Evolutionary conservation across 2,113 vertebrate species (phyloP).

Genomic region (Crotalus tigris): DNA sequence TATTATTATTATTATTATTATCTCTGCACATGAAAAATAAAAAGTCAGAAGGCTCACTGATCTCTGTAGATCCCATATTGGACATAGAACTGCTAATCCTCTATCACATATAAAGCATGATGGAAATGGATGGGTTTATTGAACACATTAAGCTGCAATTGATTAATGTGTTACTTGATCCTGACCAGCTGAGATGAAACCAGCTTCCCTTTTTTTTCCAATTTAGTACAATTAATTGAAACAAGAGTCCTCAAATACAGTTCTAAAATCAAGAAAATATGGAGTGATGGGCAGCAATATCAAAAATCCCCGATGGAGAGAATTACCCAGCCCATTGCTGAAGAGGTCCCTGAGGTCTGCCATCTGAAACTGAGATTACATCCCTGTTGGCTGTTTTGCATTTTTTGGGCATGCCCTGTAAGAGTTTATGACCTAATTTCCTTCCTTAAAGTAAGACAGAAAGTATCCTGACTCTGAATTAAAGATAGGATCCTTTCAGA

Average conservation of each 20-base stretch:
- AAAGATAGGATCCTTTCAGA: too few relatives aligned
- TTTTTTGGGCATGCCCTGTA: background rate
- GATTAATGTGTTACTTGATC: background rate
- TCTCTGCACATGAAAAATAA: too few relatives aligned
- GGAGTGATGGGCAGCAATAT: background rate
- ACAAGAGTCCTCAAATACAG: background rate
- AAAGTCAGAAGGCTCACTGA: background rate
- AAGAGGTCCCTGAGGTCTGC: background rate
- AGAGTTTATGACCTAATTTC: background rate
- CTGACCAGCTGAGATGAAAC: background rate
- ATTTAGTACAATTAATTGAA: background rate
- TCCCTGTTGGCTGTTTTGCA: background rate
- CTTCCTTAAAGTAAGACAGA: too few relatives aligned
- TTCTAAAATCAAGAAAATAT: background rate
- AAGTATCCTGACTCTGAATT: too few relatives aligned
- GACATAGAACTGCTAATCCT: background rate
- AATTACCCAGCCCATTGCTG: background rate
- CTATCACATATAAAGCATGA: background rate
- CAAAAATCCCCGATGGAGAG: background rate
- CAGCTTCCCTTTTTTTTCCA: background rate
- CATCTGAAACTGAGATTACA: background rate
- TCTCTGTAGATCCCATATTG: background rate
- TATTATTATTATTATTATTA: too few relatives aligned
- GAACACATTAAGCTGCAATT: background rate
- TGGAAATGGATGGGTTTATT: background rate